Percentiles rank a stretch among this genome's conserved stretches.
phyloP scores from a whole-genome alignment of 2,113 vertebrate genomes.

The Pedionomus torquatus region DNA sequence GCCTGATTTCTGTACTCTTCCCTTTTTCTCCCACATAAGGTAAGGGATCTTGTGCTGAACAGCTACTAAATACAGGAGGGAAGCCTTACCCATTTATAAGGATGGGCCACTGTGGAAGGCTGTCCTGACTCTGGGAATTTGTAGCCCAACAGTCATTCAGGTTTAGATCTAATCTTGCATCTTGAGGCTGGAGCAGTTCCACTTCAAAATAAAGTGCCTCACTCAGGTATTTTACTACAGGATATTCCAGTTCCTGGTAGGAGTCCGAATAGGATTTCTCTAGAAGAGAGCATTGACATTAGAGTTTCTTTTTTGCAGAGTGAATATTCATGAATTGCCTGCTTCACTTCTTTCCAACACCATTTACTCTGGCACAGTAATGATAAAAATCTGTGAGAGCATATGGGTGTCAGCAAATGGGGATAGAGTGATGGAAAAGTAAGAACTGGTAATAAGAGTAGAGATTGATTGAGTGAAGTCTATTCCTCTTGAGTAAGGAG shows the following conservation, averaged over 20 bases:
- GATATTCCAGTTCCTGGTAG: slow-evolving; percentile 58
- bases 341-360: not conserved
- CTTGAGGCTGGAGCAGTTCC: slow-evolving; percentile 61
- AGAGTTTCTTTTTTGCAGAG: not conserved
- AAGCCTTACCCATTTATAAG: slow-evolving; percentile 49
- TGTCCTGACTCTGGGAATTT: not conserved
- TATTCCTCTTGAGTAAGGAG: not conserved
- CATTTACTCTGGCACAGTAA: not conserved
- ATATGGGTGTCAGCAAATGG: not conserved
- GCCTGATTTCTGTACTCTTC: not conserved
- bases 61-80: not conserved
- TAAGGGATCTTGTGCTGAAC: not conserved
- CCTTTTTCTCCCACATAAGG: not conserved
- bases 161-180: slow-evolving; percentile 60
- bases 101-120: slow-evolving; percentile 56
- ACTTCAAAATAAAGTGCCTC: slow-evolving; percentile 72
- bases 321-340: not conserved
- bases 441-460: not conserved
- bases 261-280: slow-evolving; percentile 48
- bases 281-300: not conserved
- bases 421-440: not conserved
- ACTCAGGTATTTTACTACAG: slow-evolving; percentile 67
- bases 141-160: slow-evolving; percentile 71
- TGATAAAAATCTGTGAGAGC: not conserved
- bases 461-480: not conserved